Evolutionary conservation across 2,888 invertebrate genomes (phyloP), one percentile per base, ranked within the genome.

Genomic region (Habrosyne pyritoides): DNA sequence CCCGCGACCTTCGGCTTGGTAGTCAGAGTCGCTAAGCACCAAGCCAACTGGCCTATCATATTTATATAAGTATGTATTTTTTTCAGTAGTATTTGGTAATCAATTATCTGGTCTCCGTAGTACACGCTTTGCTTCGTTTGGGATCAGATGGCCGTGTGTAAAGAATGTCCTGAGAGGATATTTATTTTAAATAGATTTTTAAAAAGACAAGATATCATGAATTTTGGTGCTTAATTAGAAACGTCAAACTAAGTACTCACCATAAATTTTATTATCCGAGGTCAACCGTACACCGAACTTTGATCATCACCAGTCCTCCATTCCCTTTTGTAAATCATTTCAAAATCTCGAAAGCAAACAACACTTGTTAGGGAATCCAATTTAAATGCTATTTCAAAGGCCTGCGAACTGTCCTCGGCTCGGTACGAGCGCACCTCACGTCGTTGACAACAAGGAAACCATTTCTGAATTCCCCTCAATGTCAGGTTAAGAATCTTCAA

Each of bases 281-380:
- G 24, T 14, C 24, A 54, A 26, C n/a, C 21, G 24, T 24, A 24
- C 24, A 21, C 33, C 60, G 57, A 48, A 52, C 64, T 68, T 66
- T 69, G 71, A 69, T 69, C 64, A 59, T 18, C 14, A 46, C 21
- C 24, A 42, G 55, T 56, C 54, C 63, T 64, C 49, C 36, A 57
- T 71, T 70, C 61, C 63, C 67, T 71, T 70, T 69, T 69, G 69
- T 67, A 66, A 71, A 73, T 69, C 63, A 62, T 64, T 59, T 54
- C 53, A 51, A 52, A 55, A 62, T 66, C 67, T 57, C 61, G 51
- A 64, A 21, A 55, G 71, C 62, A 71, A 69, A 71, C 69, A 67
- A 53, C 55, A 66, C 71, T 73, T 67, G 71, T 71, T 67, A 63
- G 64, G 55, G 61, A 64, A 60, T 65, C 59, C 65, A 72, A 72